phyloP scores from a whole-genome alignment of 2,888 invertebrate species.

The Dimorphilus gyrociliatus region DNA sequence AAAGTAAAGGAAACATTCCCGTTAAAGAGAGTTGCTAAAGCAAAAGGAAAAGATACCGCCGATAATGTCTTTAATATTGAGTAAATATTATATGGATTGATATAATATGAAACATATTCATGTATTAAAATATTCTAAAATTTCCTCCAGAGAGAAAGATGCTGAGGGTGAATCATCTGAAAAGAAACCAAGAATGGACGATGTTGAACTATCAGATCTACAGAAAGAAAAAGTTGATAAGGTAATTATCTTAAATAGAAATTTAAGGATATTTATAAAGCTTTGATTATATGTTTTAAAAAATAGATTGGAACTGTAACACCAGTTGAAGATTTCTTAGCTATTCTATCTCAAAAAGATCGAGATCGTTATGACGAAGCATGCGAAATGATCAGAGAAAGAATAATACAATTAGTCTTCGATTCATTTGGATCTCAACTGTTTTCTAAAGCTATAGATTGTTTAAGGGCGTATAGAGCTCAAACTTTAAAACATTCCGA shows the following conservation, averaged over 20 bases:
- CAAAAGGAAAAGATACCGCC: slow-evolving; percentile 23
- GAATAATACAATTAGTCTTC: slow-evolving; percentile 26
- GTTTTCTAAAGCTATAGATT: slow-evolving; percentile 33
- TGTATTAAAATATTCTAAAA: not conserved
- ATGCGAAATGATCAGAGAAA: slow-evolving; percentile 34
- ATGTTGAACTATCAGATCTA: slow-evolving; percentile 15
- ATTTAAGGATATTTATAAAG: no score
- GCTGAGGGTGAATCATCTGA: slow-evolving; percentile 15
- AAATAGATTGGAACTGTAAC: slow-evolving; percentile 45
- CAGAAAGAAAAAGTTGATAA: no score
- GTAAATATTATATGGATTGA: slow-evolving; percentile 11
- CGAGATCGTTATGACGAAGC: slow-evolving; percentile 28
- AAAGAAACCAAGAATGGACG: slow-evolving; percentile 23
- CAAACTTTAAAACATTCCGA: no score
- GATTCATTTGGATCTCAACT: slow-evolving; percentile 34
- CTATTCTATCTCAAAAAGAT: slow-evolving; percentile 23
- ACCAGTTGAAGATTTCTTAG: slow-evolving; percentile 47
- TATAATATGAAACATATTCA: not conserved
- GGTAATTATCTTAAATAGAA: no score
- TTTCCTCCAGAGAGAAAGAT: slow-evolving; percentile 11
- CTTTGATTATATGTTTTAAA: no score
- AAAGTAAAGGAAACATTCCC: slow-evolving; percentile 24
- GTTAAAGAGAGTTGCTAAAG: slow-evolving; percentile 24
- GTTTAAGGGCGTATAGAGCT: slow-evolving; percentile 26
- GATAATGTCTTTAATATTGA: slow-evolving; percentile 25